Percentiles rank a stretch among this genome's conserved stretches.
Evolutionary conservation across 2,888 invertebrate genomes (phyloP).

Genomic region (Masnerella sp.): DNA sequence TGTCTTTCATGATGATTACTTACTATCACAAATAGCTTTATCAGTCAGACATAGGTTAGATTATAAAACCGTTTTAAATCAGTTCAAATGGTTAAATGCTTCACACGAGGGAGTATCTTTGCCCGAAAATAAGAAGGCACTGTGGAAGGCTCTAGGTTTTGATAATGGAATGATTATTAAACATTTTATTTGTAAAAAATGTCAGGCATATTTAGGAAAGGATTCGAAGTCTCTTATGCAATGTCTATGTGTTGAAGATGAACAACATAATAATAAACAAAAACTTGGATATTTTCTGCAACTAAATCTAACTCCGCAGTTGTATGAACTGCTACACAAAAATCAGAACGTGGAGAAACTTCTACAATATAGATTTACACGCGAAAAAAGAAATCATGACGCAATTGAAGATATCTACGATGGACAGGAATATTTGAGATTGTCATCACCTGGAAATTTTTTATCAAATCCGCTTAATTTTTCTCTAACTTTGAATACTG

Average conservation of each 20-base stretch:
- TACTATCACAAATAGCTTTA: conserved; percentile 6
- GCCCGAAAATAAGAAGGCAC: not conserved
- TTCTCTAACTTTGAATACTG: not conserved
- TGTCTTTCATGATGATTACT: conserved; percentile 2
- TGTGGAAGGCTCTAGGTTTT: conserved; percentile 9
- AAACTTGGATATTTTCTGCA: conserved; percentile 2
- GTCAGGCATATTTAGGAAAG: conserved; percentile 9
- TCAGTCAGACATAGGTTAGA: conserved; percentile 12
- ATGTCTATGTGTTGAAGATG: not conserved
- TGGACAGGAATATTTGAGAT: conserved; percentile 1
- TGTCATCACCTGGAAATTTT: conserved; percentile 20
- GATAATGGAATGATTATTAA: conserved; percentile 11
- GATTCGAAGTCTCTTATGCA: not conserved
- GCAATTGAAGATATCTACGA: conserved; percentile 33
- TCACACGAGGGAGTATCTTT: conserved; percentile 5
- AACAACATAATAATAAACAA: too few species aligned
- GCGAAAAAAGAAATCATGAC: not conserved
- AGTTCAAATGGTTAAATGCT: conserved; percentile 2
- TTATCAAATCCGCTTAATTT: conserved; percentile 31
- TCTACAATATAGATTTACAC: conserved; percentile 1
- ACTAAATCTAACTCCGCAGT: not conserved
- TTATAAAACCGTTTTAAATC: conserved; percentile 8
- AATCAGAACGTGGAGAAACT: not conserved
- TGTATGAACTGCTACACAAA: not conserved
- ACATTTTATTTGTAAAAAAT: conserved; percentile 2